Evolutionary conservation across 2,888 invertebrate genomes (phyloP).

Genomic region (Heliconius ethilla): DNA sequence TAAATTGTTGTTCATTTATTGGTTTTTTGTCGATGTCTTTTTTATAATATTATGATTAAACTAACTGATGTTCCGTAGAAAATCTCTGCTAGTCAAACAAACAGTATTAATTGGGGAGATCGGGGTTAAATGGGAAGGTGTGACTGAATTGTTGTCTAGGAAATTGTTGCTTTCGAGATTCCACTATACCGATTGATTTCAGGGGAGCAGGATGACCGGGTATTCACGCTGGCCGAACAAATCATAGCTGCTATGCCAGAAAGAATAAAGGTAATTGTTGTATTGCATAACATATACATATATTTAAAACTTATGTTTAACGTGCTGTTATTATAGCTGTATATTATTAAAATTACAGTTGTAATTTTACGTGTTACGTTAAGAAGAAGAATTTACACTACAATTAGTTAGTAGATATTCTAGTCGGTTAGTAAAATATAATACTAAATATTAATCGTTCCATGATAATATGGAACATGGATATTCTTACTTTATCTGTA

Average conservation of each 20-base stretch:
- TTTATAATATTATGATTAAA: conserved; percentile 10
- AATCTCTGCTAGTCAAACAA: conserved; percentile 4
- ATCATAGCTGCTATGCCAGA: conserved; percentile 99
- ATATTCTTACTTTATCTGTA: no score
- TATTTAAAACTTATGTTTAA: not conserved
- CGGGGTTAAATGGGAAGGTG: not conserved
- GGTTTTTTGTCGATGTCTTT: conserved; percentile 29
- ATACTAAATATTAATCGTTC: no score
- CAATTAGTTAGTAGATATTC: not conserved
- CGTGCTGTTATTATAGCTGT: not conserved
- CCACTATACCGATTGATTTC: conserved; percentile 71
- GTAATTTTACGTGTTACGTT: not conserved
- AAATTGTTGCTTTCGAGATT: conserved; percentile 49
- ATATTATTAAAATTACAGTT: not conserved
- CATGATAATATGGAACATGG: no score
- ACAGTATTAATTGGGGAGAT: conserved; percentile 13
- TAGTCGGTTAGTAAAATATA: not conserved
- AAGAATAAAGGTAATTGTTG: conserved; percentile 92
- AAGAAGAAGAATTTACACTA: not conserved
- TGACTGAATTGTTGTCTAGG: not conserved
- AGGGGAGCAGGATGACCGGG: conserved; percentile 96
- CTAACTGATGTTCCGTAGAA: conserved; percentile 24
- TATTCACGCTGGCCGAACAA: conserved; percentile 96
- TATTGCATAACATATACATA: not conserved
- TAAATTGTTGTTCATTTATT: conserved; percentile 30